phyloP scores from a whole-genome alignment of 1,140 invertebrate genomes.

The Coptotermes formosanus region DNA sequence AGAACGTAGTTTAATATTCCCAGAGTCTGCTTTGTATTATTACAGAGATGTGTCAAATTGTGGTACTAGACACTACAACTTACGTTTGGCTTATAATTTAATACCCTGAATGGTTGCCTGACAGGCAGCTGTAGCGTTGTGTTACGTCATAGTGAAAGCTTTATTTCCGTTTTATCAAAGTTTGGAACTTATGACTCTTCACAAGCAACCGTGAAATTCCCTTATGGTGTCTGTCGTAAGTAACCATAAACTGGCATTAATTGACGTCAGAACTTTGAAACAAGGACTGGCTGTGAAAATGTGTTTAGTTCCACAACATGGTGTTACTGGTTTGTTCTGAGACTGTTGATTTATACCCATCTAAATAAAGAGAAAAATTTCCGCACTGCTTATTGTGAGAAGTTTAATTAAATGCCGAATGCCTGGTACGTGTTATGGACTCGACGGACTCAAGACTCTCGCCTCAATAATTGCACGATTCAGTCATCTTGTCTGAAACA shows the following conservation, averaged over 20 bases:
- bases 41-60: too few relatives aligned
- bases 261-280: background rate
- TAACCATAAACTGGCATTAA: background rate
- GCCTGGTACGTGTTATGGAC: background rate
- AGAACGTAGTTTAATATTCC: too few relatives aligned
- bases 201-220: background rate
- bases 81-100: too few relatives aligned
- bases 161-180: conserved; percentile 9
- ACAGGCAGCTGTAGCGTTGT: too few relatives aligned
- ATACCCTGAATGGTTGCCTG: too few relatives aligned
- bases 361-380: background rate
- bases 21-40: too few relatives aligned
- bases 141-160: background rate
- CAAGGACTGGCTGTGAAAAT: background rate
- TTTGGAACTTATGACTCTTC: background rate
- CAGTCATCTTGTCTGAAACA: background rate
- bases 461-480: background rate
- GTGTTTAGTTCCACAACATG: too few relatives aligned
- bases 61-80: too few relatives aligned
- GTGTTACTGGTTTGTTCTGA: background rate
- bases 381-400: background rate
- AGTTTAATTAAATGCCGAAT: conserved; percentile 8
- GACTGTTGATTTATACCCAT: background rate
- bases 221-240: background rate
- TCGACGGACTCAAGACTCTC: background rate